phyloP scores from a whole-genome alignment of 2,888 invertebrate genomes.

The Athetis lepigone region DNA sequence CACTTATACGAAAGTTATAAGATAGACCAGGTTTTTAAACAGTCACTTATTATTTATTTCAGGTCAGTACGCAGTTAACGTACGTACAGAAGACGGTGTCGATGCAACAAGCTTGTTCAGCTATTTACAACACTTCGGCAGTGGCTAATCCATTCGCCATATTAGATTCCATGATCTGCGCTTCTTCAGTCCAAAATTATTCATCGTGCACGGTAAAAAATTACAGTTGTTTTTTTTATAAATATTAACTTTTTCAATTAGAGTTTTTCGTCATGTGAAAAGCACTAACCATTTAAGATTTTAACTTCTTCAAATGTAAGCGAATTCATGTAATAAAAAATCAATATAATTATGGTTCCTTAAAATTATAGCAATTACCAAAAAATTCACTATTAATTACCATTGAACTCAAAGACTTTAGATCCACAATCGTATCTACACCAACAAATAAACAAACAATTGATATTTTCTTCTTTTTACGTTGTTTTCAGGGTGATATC shows the following conservation, averaged over 20 bases:
- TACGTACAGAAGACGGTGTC: neutral
- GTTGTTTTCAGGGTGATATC: constrained; percentile 31
- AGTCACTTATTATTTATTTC: neutral
- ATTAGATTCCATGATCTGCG: neutral
- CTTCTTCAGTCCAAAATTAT: neutral
- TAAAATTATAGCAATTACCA: too few relatives aligned
- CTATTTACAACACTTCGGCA: neutral
- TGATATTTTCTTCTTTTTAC: too few relatives aligned
- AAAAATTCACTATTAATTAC: too few relatives aligned
- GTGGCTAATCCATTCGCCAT: neutral
- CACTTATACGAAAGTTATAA: too few relatives aligned
- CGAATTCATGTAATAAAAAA: too few relatives aligned
- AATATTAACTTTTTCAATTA: neutral
- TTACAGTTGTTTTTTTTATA: neutral
- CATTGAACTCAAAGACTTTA: too few relatives aligned
- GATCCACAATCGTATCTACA: too few relatives aligned
- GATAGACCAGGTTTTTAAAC: too few relatives aligned
- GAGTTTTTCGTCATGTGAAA: neutral
- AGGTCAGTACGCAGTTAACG: constrained; percentile 1
- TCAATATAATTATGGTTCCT: too few relatives aligned
- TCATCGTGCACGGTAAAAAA: neutral
- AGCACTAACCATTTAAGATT: too few relatives aligned
- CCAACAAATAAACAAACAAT: too few relatives aligned
- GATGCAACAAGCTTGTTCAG: neutral
- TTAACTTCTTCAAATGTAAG: too few relatives aligned